Evolutionary conservation across 2,113 vertebrate genomes (phyloP).

Genomic region (Onychostoma macrolepis): DNA sequence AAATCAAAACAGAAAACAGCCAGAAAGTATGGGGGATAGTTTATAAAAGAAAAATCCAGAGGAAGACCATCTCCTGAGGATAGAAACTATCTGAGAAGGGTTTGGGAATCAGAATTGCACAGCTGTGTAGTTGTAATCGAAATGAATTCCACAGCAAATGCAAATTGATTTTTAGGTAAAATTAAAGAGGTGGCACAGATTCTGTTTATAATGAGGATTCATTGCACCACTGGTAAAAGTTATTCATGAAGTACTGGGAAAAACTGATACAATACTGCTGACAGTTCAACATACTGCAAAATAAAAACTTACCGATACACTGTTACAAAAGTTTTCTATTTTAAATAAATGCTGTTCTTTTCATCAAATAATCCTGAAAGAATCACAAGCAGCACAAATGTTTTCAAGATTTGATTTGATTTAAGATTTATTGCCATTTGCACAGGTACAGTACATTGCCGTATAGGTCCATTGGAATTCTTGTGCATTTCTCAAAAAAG

Average conservation of each 20-base stretch:
- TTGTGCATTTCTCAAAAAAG: neutral
- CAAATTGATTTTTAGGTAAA: constrained; percentile 7
- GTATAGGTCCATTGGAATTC: neutral
- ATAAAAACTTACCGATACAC: neutral
- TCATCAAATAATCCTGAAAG: neutral
- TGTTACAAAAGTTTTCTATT: neutral
- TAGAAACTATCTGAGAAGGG: neutral
- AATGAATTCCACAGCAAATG: neutral
- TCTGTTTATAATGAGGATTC: constrained; percentile 19
- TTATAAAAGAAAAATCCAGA: constrained; percentile 8
- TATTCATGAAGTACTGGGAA: neutral
- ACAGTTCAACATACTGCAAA: neutral
- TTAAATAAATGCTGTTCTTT: neutral
- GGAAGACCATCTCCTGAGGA: neutral
- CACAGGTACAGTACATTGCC: too few species aligned
- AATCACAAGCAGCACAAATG: too few species aligned
- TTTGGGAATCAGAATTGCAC: neutral
- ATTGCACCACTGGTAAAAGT: neutral
- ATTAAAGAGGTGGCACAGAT: neutral
- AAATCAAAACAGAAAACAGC: neutral
- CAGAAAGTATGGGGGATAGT: neutral
- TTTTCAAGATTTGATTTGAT: too few species aligned
- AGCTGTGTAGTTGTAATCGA: neutral
- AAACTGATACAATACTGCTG: neutral
- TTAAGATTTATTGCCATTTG: too few species aligned